Evolutionary conservation across 2,797 vertebrate species (phyloP).

Genomic region (Malacoraja senta): DNA sequence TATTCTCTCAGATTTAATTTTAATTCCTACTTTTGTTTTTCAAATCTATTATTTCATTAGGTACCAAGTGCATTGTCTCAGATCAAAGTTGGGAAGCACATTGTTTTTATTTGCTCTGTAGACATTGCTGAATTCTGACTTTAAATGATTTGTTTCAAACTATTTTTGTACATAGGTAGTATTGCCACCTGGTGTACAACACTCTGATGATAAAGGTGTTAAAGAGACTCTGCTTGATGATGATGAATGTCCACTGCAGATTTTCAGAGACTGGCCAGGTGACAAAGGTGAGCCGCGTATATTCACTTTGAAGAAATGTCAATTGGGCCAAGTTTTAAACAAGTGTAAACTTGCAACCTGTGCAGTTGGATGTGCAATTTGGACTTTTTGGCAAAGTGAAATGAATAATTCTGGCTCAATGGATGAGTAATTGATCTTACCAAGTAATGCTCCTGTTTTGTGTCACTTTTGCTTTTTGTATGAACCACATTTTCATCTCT

Average conservation of each 20-base stretch:
- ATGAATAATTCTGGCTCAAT: background rate
- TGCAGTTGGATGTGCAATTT: background rate
- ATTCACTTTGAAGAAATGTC: background rate
- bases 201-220: constrained; percentile 79
- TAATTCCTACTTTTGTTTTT: background rate
- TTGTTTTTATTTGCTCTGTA: background rate
- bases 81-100: background rate
- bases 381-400: background rate
- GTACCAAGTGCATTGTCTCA: background rate
- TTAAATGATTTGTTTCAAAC: background rate
- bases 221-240: constrained; percentile 85
- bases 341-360: background rate
- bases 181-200: constrained; percentile 70
- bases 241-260: constrained; percentile 84
- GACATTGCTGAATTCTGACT: background rate
- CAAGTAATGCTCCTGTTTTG: background rate
- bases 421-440: background rate
- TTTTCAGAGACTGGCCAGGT: constrained; percentile 91
- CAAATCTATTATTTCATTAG: background rate
- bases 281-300: constrained; percentile 71
- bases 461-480: background rate
- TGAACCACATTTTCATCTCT: too few species aligned
- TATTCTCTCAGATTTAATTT: background rate
- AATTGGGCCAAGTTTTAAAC: background rate
- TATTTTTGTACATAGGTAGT: constrained; percentile 53